Evolutionary conservation across 2,888 invertebrate species (phyloP).

Genomic region (Harpagoxenus sublaevis): DNA sequence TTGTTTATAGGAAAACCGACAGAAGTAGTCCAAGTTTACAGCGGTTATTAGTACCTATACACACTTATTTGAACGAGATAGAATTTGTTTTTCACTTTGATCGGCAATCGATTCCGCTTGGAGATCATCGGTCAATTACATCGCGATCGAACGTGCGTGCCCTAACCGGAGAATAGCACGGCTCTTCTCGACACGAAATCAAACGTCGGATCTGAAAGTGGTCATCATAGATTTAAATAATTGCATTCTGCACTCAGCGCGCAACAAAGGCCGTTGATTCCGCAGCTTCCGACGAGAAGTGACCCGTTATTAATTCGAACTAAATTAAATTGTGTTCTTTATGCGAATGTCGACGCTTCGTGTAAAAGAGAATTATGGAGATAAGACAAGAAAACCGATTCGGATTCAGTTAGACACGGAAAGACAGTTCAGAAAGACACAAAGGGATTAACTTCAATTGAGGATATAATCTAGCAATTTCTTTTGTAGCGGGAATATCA

Average conservation of each 20-base stretch:
- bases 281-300: neutral
- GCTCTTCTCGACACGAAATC: constrained; percentile 16
- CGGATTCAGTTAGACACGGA: constrained; percentile 7
- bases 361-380: constrained; percentile 38
- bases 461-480: constrained; percentile 48
- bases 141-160: constrained; percentile 63
- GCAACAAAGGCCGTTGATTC: constrained; percentile 20
- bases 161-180: neutral
- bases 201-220: constrained; percentile 13
- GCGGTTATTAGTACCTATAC: neutral
- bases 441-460: constrained; percentile 39
- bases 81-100: neutral
- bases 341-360: constrained; percentile 18
- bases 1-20: neutral
- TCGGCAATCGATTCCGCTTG: constrained; percentile 55
- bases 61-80: neutral
- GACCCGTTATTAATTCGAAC: constrained; percentile 31
- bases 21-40: neutral
- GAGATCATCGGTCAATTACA: constrained; percentile 33
- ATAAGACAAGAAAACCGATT: constrained; percentile 24
- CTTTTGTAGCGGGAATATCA: constrained; percentile 48
- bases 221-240: constrained; percentile 41
- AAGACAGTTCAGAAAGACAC: constrained; percentile 6
- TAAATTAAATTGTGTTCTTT: constrained; percentile 49
- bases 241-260: constrained; percentile 28